Percentiles rank a stretch among this genome's conserved stretches.
Conservation (phyloP, 37 sponge, comb jelly and placozoan genomes). For the Bolinopsis microptera region DNA sequence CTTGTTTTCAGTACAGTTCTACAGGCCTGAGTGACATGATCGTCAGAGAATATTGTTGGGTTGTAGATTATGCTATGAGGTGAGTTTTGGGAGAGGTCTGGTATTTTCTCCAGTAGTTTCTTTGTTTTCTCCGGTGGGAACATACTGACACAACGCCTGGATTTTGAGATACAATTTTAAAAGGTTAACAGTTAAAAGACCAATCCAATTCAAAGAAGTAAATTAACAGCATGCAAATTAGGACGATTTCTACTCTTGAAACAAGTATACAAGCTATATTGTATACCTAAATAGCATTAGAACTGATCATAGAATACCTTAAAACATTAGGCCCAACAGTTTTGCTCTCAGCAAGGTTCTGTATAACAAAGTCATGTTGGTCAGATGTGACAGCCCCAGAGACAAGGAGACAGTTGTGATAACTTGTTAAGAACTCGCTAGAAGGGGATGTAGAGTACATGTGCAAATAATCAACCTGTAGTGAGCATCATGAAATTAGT, state of each 20-base stretch:
- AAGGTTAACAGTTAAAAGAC: too few species aligned
- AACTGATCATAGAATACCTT: too few species aligned
- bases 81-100: slow-evolving; percentile 11
- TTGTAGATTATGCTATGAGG: neutral
- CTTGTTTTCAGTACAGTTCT: slow-evolving; percentile 14
- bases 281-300: too few species aligned
- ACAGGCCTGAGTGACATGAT: neutral
- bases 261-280: too few species aligned
- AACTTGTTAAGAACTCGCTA: neutral
- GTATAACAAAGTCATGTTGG: neutral
- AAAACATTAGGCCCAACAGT: neutral
- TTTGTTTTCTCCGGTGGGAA: slow-evolving; percentile 6
- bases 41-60: neutral
- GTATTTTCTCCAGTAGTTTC: neutral
- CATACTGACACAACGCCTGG: slow-evolving; percentile 8
- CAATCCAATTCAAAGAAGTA: too few species aligned
- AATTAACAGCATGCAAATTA: too few species aligned
- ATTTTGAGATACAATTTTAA: neutral
- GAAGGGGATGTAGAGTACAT: slow-evolving; percentile 13
- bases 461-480: slow-evolving; percentile 31
- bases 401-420: neutral
- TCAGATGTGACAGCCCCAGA: slow-evolving; percentile 6
- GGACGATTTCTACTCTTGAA: too few species aligned
- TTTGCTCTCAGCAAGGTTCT: neutral
- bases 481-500: too few species aligned